Base-by-base conservation (phyloP, 2,113 vertebrate species). In the Chinchilla lanigera region DNA sequence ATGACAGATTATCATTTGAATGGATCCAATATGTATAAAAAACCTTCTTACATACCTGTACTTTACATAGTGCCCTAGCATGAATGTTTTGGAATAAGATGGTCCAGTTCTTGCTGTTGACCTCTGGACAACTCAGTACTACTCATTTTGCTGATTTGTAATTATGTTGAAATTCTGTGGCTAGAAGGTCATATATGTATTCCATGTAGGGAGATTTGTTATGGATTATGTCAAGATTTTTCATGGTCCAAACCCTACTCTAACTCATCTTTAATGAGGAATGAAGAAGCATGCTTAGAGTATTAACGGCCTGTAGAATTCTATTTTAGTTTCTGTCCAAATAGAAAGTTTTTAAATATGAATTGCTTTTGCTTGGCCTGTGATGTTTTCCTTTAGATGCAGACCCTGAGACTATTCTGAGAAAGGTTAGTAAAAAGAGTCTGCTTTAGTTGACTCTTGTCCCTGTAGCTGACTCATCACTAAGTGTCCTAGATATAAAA, bases 171-270 rank as follows among this genome's bases (percentile, higher is more conserved):
- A 84, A 54, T 92, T 88, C 38, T 93, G 84, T 56, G 38, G 16
- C 73, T 41, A 77, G 26, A 73, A 61, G 60, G 33, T 86, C 80
- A 92, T 77, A 24, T 73, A 65, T 92, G 60, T 58, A 81, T 89
- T 91, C 19, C 75, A 80, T 26, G 17, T 73, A 75, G 81, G 52
- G 33, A 41, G 65, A 58, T 80, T 95, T 93, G 22, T 83, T 77
- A 61, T 52, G 60, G 24, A 56, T 95, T 78, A 89, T 93, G 56
- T 67, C 61, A 95, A 28, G 67, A 52, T 94, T 71, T 50, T 87
- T 24, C 10, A 1, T 95, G 75, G 65, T 80, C 35, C 38, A 96
- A 26, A 90, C 47, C 9, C 69, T 89, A 9, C 17, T 88, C 3
- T 73, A n/a, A 63, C 35, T 95, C 41, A 77, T 71, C 13, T 5